These are phyloP conservation scores for Drosophila obscura DNA, from an alignment of 1,140 invertebrate genomes.

Conservation along the genomic window DNA sequence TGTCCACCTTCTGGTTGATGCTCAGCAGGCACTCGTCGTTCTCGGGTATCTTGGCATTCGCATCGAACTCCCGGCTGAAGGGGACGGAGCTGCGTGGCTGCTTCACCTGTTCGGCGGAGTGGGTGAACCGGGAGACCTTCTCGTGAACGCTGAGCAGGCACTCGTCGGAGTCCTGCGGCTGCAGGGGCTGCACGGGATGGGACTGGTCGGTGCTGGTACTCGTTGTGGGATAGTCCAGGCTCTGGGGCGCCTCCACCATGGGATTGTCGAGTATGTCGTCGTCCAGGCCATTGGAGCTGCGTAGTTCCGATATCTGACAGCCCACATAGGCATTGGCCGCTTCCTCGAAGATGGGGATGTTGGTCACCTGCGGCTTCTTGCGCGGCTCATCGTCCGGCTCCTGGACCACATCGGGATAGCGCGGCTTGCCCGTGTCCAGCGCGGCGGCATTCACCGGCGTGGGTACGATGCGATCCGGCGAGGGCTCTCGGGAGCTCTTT, in stretches of 20 bases:
- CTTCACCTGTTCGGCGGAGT: slow-evolving; percentile 81
- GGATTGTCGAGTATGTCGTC: slow-evolving; percentile 71
- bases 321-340: slow-evolving; percentile 74
- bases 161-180: slow-evolving; percentile 71
- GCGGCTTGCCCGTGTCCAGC: slow-evolving; percentile 86
- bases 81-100: slow-evolving; percentile 72
- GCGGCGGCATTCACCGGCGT: slow-evolving; percentile 85
- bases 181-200: too few species aligned
- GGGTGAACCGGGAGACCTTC: slow-evolving; percentile 86
- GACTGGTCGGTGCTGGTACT: slow-evolving; percentile 4
- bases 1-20: slow-evolving; percentile 88
- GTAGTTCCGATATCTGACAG: slow-evolving; percentile 79
- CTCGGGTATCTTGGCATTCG: slow-evolving; percentile 84
- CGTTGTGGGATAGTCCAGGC: slow-evolving; percentile 60
- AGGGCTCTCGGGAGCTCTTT: slow-evolving; percentile 89
- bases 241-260: slow-evolving; percentile 70
- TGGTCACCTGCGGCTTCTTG: slow-evolving; percentile 80
- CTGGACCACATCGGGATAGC: slow-evolving; percentile 88
- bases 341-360: slow-evolving; percentile 83
- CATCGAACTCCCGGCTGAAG: slow-evolving; percentile 69
- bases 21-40: slow-evolving; percentile 87
- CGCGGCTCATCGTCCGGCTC: slow-evolving; percentile 88
- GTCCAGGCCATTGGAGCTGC: slow-evolving; percentile 60
- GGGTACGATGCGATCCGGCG: slow-evolving; percentile 87
- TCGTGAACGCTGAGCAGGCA: slow-evolving; percentile 86